Evolutionary conservation across 1,140 invertebrate genomes (phyloP).

Genomic region (Cepaea nemoralis): DNA sequence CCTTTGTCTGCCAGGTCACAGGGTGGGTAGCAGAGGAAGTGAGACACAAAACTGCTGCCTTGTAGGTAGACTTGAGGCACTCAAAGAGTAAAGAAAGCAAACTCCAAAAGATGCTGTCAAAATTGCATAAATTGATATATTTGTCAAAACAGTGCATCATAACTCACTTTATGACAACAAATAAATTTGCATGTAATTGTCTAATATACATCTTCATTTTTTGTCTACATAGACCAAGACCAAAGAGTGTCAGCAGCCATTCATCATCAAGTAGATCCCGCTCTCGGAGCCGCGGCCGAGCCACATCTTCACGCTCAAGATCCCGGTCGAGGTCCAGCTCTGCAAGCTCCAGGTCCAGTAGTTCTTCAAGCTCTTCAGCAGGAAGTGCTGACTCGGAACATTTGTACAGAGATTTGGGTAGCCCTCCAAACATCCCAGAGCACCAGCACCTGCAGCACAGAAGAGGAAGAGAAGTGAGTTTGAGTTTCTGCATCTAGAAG

Average conservation of each 20-base stretch:
- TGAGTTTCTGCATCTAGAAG: too few species aligned
- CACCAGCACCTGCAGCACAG: neutral
- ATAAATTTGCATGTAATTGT: too few species aligned
- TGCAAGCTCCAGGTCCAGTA: slow-evolving; percentile 66
- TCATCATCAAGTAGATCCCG: slow-evolving; percentile 43
- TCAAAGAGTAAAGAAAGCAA: too few species aligned
- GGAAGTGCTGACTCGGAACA: slow-evolving; percentile 63
- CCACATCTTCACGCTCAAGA: slow-evolving; percentile 61
- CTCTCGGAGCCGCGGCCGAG: slow-evolving; percentile 42
- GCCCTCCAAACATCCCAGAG: slow-evolving; percentile 38
- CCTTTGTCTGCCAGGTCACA: too few species aligned
- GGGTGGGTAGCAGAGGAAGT: too few species aligned
- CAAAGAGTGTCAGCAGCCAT: slow-evolving; percentile 38
- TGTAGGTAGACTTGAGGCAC: too few species aligned
- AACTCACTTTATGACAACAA: too few species aligned
- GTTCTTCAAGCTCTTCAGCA: slow-evolving; percentile 53
- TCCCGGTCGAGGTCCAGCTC: slow-evolving; percentile 57
- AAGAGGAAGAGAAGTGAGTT: slow-evolving; percentile 47
- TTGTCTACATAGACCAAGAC: slow-evolving; percentile 32
- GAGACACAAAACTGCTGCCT: too few species aligned
- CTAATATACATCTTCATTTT: too few species aligned
- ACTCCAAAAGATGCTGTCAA: too few species aligned
- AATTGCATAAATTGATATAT: too few species aligned
- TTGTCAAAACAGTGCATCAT: too few species aligned
- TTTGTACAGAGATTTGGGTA: slow-evolving; percentile 61